A percentile compares a stretch with the other conserved stretches of the same genome.
Evolutionary conservation across 2,113 vertebrate species (phyloP).

Genomic region (Elgaria multicarinata): DNA sequence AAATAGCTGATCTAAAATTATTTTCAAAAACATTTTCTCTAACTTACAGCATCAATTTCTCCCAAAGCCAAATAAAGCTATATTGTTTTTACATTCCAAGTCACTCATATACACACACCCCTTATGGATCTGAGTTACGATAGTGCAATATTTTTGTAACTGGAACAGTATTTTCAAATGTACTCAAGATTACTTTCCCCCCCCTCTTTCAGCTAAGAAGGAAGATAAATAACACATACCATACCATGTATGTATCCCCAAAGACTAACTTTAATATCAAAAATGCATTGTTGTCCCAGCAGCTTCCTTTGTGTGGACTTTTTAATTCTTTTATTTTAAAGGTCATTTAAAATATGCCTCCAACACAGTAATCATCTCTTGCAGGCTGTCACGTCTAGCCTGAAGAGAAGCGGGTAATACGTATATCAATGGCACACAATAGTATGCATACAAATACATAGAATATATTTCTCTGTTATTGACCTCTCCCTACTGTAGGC

Average conservation of each 20-base stretch:
- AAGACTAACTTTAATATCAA: constrained; percentile 43
- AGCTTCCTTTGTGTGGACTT: constrained; percentile 26
- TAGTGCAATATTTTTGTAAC: constrained; percentile 37
- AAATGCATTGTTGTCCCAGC: constrained; percentile 32
- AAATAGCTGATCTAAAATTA: constrained; percentile 35
- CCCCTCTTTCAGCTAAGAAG: constrained; percentile 24
- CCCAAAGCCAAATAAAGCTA: constrained; percentile 23
- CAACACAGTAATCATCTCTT: constrained; percentile 24
- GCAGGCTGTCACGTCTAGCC: constrained; percentile 26
- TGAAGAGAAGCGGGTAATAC: constrained; percentile 23
- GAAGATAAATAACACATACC: constrained; percentile 42
- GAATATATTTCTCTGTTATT: constrained; percentile 35
- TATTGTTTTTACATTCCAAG: constrained; percentile 43
- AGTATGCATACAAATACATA: not conserved
- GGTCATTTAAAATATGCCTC: constrained; percentile 46
- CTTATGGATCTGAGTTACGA: constrained; percentile 33
- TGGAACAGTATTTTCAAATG: constrained; percentile 34
- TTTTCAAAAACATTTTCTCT: constrained; percentile 45
- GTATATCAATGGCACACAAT: not conserved
- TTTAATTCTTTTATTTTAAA: constrained; percentile 50
- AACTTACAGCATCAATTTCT: constrained; percentile 36
- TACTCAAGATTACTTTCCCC: constrained; percentile 42
- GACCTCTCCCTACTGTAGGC: constrained; percentile 1
- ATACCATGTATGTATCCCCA: constrained; percentile 26
- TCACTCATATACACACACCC: not conserved